These are phyloP conservation scores for Urechis unicinctus DNA, from an alignment of 2,888 invertebrate genomes.

Conservation along the genomic window DNA sequence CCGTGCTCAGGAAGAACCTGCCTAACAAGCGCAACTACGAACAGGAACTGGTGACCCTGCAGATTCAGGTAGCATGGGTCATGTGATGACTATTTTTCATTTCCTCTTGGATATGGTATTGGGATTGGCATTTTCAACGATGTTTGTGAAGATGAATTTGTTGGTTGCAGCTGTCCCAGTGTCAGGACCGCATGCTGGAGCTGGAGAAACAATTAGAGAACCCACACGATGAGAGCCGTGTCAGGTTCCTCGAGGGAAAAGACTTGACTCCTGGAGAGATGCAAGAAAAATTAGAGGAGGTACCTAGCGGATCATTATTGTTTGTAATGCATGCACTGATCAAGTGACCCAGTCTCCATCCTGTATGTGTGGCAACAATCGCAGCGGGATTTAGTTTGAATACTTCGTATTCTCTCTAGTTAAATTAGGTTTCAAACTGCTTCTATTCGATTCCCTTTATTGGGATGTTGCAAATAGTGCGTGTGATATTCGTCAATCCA, in stretches of 20 bases:
- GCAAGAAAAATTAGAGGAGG: constrained; percentile 46
- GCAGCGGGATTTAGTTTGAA: neutral
- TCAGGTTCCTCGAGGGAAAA: constrained; percentile 42
- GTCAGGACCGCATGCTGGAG: constrained; percentile 47
- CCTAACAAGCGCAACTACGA: constrained; percentile 34
- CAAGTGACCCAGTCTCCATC: no score
- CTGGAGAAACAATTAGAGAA: constrained; percentile 46
- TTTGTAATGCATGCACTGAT: no score
- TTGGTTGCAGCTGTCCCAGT: constrained; percentile 34
- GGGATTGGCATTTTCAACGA: neutral
- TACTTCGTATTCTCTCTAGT: neutral
- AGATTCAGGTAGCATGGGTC: constrained; percentile 37
- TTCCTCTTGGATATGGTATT: neutral
- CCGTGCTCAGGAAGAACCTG: constrained; percentile 36
- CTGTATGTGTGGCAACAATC: no score
- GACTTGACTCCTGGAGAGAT: constrained; percentile 44
- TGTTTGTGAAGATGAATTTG: neutral
- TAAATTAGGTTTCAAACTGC: no score
- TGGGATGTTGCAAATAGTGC: no score
- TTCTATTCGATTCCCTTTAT: no score
- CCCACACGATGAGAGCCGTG: constrained; percentile 40
- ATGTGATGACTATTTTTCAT: neutral
- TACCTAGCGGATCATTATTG: no score
- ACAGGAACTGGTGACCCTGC: constrained; percentile 42
- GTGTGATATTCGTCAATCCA: neutral